These are phyloP conservation scores for Tricholauxania praeusta DNA, from an alignment of 2,888 invertebrate genomes.

Conservation along the genomic window DNA sequence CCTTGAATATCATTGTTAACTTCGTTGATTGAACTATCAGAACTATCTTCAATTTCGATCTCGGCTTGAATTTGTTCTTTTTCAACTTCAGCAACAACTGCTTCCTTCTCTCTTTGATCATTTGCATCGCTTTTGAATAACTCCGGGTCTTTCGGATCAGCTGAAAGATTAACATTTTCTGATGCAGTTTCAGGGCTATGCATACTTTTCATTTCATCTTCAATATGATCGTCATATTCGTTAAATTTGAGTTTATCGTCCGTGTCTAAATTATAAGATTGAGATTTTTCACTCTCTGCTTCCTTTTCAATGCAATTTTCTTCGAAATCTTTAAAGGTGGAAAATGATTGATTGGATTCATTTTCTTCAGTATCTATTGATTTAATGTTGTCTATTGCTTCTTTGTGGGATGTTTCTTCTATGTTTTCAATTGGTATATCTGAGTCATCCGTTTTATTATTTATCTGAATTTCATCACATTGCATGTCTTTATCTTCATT, in stretches of 20 bases:
- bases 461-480: background rate
- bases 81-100: background rate
- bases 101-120: background rate
- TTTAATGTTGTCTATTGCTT: background rate
- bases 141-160: slow-evolving; percentile 7
- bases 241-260: background rate
- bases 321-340: slow-evolving; percentile 27
- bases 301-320: slow-evolving; percentile 30
- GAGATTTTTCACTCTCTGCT: background rate
- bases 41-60: slow-evolving; percentile 8
- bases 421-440: background rate
- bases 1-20: slow-evolving; percentile 1
- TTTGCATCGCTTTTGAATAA: slow-evolving; percentile 18
- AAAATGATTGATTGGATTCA: background rate
- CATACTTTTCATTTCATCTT: background rate
- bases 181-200: background rate
- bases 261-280: background rate
- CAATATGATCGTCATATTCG: background rate
- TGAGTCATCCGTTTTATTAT: background rate
- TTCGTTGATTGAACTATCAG: slow-evolving; percentile 3
- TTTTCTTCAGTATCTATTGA: background rate
- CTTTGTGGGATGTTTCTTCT: background rate
- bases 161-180: slow-evolving; percentile 2
- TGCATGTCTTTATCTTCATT: slow-evolving; percentile 46
- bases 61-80: too few relatives aligned